Percentiles rank a stretch among this genome's conserved stretches.
Conservation (phyloP, 2,113 vertebrate genomes). For the Xiphophorus hellerii region DNA sequence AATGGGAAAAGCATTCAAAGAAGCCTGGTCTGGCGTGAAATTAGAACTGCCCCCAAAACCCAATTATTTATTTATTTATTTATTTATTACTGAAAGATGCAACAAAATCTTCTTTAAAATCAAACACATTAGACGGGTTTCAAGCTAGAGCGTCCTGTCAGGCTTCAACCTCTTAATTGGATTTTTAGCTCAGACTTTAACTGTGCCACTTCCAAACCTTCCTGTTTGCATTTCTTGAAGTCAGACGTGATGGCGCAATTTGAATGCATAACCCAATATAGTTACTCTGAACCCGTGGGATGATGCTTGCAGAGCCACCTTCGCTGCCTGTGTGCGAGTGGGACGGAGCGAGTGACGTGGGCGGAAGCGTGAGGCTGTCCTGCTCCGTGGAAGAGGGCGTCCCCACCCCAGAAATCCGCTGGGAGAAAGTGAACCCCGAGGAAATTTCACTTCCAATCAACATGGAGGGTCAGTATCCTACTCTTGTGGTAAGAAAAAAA, state of each 20-base stretch:
- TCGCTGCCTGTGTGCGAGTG: conserved; percentile 80
- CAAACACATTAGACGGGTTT: not conserved
- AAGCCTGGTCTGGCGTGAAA: not conserved
- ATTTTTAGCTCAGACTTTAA: not conserved
- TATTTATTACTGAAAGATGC: too few relatives aligned
- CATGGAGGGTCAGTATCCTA: conserved; percentile 70
- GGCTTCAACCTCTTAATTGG: not conserved
- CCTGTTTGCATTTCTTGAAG: not conserved
- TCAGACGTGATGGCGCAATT: not conserved
- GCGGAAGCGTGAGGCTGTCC: conserved; percentile 77
- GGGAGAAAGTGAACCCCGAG: conserved; percentile 79
- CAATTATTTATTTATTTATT: not conserved
- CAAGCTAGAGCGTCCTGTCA: not conserved
- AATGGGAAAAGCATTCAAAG: not conserved
- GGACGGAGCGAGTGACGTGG: conserved; percentile 71
- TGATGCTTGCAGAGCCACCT: conserved; percentile 71
- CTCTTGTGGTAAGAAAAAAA: not conserved
- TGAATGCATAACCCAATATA: too few relatives aligned
- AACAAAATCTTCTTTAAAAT: not conserved
- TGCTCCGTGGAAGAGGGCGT: conserved; percentile 78
- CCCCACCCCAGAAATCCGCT: conserved; percentile 78
- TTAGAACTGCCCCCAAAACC: not conserved
- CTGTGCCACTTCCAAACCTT: not conserved
- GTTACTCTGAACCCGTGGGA: not conserved
- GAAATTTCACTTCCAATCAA: conserved; percentile 71